These are phyloP conservation scores for Coregonus sp. DNA, from an alignment of 2,797 vertebrate genomes.

Conservation along the genomic window DNA sequence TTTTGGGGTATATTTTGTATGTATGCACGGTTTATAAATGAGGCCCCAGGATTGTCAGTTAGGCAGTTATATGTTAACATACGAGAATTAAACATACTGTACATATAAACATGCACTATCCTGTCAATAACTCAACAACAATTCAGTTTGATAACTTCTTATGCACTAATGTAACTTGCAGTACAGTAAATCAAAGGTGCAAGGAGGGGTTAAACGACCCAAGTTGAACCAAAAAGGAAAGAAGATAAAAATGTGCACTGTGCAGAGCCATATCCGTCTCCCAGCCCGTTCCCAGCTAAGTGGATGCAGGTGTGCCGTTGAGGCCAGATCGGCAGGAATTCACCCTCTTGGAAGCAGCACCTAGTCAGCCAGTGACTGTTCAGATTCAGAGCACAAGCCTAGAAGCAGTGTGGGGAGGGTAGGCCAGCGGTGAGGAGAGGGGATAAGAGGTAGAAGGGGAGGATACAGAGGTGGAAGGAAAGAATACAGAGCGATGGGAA, in stretches of 20 bases:
- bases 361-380: not conserved
- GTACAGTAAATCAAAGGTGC: slow-evolving; percentile 18
- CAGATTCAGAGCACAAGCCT: not conserved
- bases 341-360: not conserved
- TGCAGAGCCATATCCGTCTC: slow-evolving; percentile 22
- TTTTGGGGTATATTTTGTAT: no score
- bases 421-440: not conserved
- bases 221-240: slow-evolving; percentile 27
- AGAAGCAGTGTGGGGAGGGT: slow-evolving; percentile 9
- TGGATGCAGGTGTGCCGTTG: slow-evolving; percentile 24
- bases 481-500: not conserved
- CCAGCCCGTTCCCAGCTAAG: slow-evolving; percentile 18
- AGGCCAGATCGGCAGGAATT: slow-evolving; percentile 8
- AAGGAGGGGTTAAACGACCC: not conserved
- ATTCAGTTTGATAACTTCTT: slow-evolving; percentile 28
- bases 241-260: slow-evolving; percentile 3
- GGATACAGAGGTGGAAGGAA: not conserved
- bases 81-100: no score
- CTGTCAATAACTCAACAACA: not conserved
- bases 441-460: not conserved
- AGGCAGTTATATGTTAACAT: no score
- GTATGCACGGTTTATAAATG: no score
- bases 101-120: no score
- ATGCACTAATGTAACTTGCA: slow-evolving; percentile 31
- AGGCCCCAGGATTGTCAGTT: no score